Percentiles rank a stretch among this genome's conserved stretches.
Conservation (phyloP, 2,113 vertebrate species). For the Leucopsar rothschildi region DNA sequence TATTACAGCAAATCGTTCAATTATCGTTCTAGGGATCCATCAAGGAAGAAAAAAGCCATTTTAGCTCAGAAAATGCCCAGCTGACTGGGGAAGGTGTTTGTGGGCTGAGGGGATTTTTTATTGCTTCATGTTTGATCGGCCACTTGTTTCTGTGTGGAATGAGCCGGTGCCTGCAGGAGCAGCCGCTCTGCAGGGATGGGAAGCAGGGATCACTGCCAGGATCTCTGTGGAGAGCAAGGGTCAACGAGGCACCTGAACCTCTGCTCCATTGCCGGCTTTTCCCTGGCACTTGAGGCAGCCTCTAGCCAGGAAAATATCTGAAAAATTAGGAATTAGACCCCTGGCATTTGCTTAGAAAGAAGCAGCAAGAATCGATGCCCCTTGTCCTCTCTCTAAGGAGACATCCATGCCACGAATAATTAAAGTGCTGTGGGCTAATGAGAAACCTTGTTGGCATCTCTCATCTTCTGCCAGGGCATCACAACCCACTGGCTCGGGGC, state of each 20-base stretch:
- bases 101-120: background rate
- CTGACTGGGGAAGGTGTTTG: background rate
- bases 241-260: background rate
- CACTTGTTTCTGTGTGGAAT: accelerated
- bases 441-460: background rate
- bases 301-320: background rate
- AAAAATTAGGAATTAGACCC: background rate
- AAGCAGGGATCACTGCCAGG: background rate
- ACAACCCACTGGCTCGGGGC: accelerated
- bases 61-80: background rate
- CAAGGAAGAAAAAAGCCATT: constrained; percentile 27
- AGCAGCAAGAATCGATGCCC: background rate
- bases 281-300: background rate
- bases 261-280: background rate
- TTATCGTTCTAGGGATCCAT: constrained; percentile 37
- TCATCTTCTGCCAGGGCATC: background rate
- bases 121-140: accelerated
- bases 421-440: background rate
- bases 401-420: background rate
- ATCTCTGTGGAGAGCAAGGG: background rate
- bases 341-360: background rate
- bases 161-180: background rate
- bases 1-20: constrained; percentile 66
- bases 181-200: background rate
- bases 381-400: background rate